phyloP scores from a whole-genome alignment of 2,113 vertebrate genomes.

The Microcebus murinus region DNA sequence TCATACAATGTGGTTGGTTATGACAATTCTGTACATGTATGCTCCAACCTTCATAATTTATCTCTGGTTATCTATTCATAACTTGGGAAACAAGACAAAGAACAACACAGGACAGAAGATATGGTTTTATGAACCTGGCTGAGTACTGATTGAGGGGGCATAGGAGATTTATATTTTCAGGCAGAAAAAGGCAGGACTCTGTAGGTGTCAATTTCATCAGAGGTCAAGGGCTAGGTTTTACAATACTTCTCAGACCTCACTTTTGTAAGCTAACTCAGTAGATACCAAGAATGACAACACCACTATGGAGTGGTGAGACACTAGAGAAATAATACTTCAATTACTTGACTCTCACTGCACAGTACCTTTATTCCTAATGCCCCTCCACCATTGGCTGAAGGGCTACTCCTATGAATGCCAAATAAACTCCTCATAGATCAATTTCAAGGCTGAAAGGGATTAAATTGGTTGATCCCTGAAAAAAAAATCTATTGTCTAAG shows the following conservation, averaged over 20 bases:
- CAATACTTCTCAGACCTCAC: neutral
- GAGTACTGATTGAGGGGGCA: neutral
- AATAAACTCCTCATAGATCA: neutral
- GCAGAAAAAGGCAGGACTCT: neutral
- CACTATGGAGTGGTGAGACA: neutral
- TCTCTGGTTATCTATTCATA: neutral
- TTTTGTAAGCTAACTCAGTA: neutral
- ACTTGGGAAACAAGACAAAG: neutral
- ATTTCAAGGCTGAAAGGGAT: slow-evolving; percentile 27
- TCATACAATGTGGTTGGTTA: neutral
- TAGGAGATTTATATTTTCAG: neutral
- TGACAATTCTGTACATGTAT: neutral
- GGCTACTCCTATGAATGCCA: neutral
- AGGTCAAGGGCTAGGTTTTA: neutral
- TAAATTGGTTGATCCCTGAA: slow-evolving; percentile 71
- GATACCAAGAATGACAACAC: neutral
- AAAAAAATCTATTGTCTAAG: slow-evolving; percentile 75
- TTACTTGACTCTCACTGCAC: neutral
- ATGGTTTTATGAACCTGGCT: neutral
- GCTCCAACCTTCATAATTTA: neutral
- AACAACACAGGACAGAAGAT: neutral
- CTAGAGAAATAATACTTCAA: neutral
- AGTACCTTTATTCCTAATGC: neutral
- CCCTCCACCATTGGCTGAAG: neutral
- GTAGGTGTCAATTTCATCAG: neutral